phyloP scores from a whole-genome alignment of 1,140 invertebrate genomes.

The Mya arenaria region DNA sequence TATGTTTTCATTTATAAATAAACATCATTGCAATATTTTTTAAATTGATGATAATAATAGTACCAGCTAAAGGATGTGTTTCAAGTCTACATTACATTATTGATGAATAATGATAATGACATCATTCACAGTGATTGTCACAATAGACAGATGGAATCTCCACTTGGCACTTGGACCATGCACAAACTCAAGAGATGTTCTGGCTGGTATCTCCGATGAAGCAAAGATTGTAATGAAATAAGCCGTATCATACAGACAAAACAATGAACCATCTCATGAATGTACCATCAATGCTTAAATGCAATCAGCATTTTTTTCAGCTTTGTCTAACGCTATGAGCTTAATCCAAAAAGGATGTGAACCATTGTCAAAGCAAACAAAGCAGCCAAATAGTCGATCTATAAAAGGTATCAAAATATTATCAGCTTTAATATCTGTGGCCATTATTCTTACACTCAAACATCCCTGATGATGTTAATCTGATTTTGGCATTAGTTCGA shows the following conservation, averaged over 20 bases:
- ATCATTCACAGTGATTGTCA: too few relatives aligned
- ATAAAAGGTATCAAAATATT: conserved; percentile 49
- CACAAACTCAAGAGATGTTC: not conserved
- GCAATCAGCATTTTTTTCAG: not conserved
- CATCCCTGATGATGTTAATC: conserved; percentile 35
- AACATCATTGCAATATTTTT: too few relatives aligned
- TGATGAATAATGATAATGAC: too few relatives aligned
- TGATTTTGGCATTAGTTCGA: conserved; percentile 50
- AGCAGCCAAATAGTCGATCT: conserved; percentile 21
- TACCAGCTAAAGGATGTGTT: too few relatives aligned
- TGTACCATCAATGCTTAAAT: not conserved
- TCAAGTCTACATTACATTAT: too few relatives aligned
- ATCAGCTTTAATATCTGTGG: conserved; percentile 42
- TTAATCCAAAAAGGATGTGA: conserved; percentile 41
- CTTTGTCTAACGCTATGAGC: conserved; percentile 40
- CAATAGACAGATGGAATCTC: not conserved
- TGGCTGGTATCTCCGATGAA: conserved; percentile 1
- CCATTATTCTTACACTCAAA: conserved; percentile 35
- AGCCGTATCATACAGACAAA: not conserved
- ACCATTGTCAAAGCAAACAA: conserved; percentile 26
- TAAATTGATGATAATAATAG: too few relatives aligned
- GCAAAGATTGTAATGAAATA: not conserved
- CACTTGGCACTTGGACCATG: not conserved
- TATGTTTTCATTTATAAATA: too few relatives aligned
- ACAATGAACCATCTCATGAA: conserved; percentile 35